These are phyloP conservation scores for Orthonychiurus folsomi DNA, from an alignment of 2,888 invertebrate species.

Conservation along the genomic window DNA sequence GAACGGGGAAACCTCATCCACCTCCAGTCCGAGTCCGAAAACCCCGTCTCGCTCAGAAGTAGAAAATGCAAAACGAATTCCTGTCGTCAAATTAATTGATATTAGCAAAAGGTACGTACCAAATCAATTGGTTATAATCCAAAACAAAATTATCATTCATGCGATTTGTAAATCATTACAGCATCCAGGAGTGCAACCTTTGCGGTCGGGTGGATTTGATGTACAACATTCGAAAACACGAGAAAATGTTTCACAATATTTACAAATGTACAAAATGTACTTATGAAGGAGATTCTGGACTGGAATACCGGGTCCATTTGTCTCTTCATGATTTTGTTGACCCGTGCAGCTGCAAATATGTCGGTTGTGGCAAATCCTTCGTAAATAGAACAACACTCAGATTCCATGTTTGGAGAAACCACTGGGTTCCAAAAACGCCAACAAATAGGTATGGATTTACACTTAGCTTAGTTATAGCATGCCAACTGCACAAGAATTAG, in stretches of 20 bases:
- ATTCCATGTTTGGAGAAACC: too few species aligned
- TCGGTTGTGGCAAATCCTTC: too few species aligned
- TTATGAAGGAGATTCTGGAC: background rate
- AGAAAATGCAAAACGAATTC: too few species aligned
- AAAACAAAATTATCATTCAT: background rate
- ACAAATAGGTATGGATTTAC: too few species aligned
- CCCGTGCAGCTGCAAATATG: background rate
- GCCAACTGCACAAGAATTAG: too few species aligned
- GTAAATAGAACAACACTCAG: too few species aligned
- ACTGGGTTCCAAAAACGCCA: too few species aligned
- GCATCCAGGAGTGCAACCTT: background rate
- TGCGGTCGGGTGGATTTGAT: background rate
- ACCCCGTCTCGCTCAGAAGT: background rate
- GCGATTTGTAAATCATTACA: too few species aligned
- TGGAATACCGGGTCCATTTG: background rate
- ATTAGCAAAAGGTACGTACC: background rate
- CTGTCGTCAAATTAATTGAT: background rate
- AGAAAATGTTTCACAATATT: background rate
- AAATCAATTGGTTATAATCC: background rate
- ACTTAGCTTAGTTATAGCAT: too few species aligned
- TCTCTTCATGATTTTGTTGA: background rate
- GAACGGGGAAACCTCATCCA: too few species aligned
- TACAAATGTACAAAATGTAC: background rate
- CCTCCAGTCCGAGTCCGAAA: background rate
- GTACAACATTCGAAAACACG: background rate